Conservation (phyloP, 2,797 vertebrate genomes). For the Parauchenoglanis punctatus region DNA sequence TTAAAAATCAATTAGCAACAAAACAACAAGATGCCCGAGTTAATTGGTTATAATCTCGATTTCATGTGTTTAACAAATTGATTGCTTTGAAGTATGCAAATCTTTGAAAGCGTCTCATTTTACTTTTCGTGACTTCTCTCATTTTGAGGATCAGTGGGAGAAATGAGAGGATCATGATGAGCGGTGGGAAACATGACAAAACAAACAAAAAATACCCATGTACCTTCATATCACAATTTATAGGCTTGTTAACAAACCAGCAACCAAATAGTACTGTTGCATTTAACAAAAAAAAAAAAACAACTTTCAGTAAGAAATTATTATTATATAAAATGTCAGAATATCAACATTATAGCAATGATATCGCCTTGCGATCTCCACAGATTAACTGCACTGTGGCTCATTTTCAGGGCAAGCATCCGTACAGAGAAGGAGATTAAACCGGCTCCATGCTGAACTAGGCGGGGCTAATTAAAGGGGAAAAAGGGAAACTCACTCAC, state of each 20-base stretch:
- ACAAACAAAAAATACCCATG: not conserved
- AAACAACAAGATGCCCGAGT: not conserved
- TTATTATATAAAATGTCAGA: not conserved
- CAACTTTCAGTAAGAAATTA: too few species aligned
- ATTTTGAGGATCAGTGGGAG: constrained; percentile 10
- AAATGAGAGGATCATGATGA: not conserved
- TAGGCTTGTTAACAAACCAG: not conserved
- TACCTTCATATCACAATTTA: not conserved
- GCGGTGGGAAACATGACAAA: not conserved
- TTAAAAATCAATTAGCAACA: not conserved
- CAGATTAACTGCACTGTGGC: not conserved
- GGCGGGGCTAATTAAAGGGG: constrained; percentile 41
- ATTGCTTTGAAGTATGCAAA: not conserved
- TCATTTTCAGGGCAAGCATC: constrained; percentile 47
- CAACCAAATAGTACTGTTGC: not conserved
- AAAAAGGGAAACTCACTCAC: constrained; percentile 21
- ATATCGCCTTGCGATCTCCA: too few species aligned
- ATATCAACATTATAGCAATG: not conserved
- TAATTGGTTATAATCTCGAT: not conserved
- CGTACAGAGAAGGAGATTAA: constrained; percentile 33
- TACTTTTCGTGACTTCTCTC: not conserved
- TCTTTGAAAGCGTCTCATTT: constrained; percentile 20
- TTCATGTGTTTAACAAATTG: not conserved
- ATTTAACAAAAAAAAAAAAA: too few species aligned
- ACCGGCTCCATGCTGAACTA: constrained; percentile 31